A percentile compares a stretch with the other conserved stretches of the same genome.
Evolutionary conservation across 2,888 invertebrate genomes (phyloP).

Genomic region (Tetranychus truncatus): DNA sequence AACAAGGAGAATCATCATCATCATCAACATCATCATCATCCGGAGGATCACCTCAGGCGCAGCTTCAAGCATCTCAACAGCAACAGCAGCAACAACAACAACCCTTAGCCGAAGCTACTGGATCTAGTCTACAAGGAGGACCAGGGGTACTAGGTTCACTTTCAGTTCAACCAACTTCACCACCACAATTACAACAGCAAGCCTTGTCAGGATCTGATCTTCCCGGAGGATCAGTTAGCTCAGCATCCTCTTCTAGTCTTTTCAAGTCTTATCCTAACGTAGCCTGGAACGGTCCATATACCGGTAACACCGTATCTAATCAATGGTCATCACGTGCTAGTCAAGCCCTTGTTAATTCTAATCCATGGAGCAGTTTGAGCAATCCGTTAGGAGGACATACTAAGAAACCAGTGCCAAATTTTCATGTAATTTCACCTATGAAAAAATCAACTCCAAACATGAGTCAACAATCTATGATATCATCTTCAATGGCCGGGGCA

Average conservation of each 20-base stretch:
- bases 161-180: too few species aligned
- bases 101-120: not conserved
- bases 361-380: slow-evolving; percentile 6
- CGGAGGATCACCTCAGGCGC: not conserved
- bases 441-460: slow-evolving; percentile 5
- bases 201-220: not conserved
- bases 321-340: slow-evolving; percentile 2
- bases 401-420: not conserved
- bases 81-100: not conserved
- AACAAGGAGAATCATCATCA: not conserved
- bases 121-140: too few species aligned
- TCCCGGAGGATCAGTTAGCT: not conserved
- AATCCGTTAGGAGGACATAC: not conserved
- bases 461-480: not conserved
- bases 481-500: not conserved
- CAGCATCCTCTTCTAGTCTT: slow-evolving; percentile 1
- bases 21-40: not conserved
- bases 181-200: not conserved
- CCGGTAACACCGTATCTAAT: not conserved
- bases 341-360: slow-evolving; percentile 2
- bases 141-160: too few species aligned
- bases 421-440: not conserved
- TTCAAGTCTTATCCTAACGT: slow-evolving; percentile 5
- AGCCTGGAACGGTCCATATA: not conserved
- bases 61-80: not conserved